Evolutionary conservation across 2,113 vertebrate species (phyloP).

Genomic region (Oncorhynchus nerka): DNA sequence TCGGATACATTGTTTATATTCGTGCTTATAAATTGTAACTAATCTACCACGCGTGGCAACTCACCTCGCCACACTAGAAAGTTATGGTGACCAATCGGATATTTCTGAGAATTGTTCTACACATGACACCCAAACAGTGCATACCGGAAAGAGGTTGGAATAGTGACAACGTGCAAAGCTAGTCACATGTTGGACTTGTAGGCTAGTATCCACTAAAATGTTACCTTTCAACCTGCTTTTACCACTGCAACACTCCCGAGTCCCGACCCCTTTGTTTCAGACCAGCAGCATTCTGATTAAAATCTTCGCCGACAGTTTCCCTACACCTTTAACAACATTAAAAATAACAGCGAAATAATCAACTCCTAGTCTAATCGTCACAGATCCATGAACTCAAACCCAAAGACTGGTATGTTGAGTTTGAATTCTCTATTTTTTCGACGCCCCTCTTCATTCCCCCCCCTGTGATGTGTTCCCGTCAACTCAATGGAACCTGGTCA

Average conservation of each 20-base stretch:
- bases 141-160: too few species aligned
- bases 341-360: background rate
- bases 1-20: too few species aligned
- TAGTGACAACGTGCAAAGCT: too few species aligned
- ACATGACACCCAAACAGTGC: too few species aligned
- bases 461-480: background rate
- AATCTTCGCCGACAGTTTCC: constrained; percentile 25
- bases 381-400: background rate
- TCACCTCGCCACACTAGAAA: too few species aligned
- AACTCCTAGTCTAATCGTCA: background rate
- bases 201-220: background rate
- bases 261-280: constrained; percentile 54
- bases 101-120: too few species aligned
- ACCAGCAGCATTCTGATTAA: constrained; percentile 45
- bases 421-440: background rate
- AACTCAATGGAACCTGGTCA: too few species aligned
- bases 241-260: constrained; percentile 29
- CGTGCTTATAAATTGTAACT: too few species aligned
- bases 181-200: too few species aligned
- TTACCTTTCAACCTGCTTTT: constrained; percentile 14
- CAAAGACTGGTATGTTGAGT: background rate
- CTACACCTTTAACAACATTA: constrained; percentile 11
- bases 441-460: background rate
- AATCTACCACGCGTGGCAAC: too few species aligned
- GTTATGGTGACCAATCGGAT: too few species aligned